Conservation (phyloP, 2,888 invertebrate species). For the Drosophila mimetica region DNA sequence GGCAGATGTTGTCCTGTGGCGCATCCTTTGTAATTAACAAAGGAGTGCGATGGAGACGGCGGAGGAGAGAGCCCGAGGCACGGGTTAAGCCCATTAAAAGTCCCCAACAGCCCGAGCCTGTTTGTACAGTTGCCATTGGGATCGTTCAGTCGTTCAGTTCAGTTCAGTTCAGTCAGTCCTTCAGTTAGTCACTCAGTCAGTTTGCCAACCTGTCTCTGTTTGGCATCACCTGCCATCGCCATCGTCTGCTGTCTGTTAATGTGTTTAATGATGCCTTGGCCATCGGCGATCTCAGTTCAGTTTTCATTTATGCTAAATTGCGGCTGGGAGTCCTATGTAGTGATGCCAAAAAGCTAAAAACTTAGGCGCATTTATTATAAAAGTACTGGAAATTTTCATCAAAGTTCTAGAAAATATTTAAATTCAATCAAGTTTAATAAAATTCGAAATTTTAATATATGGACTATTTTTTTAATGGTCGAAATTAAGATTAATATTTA, state of each 20-base stretch:
- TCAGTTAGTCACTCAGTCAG: constrained; percentile 25
- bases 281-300: constrained; percentile 52
- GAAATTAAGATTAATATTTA: no score
- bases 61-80: constrained; percentile 57
- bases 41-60: constrained; percentile 16
- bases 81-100: constrained; percentile 75
- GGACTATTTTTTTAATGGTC: no score
- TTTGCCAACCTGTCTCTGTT: constrained; percentile 59
- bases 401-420: neutral
- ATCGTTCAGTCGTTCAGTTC: constrained; percentile 14
- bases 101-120: constrained; percentile 42
- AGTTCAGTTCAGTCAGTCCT: neutral
- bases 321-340: constrained; percentile 32
- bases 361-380: neutral
- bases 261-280: constrained; percentile 77
- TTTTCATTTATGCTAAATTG: constrained; percentile 74
- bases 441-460: no score
- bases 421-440: no score
- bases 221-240: constrained; percentile 65
- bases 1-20: constrained; percentile 75
- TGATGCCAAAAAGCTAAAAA: constrained; percentile 2
- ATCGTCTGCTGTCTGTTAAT: constrained; percentile 62
- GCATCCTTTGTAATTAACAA: constrained; percentile 74
- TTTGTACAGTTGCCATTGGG: constrained; percentile 58
- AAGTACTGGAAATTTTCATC: neutral